Conservation (phyloP, 2,797 vertebrate species). For the Chromis chromis region DNA sequence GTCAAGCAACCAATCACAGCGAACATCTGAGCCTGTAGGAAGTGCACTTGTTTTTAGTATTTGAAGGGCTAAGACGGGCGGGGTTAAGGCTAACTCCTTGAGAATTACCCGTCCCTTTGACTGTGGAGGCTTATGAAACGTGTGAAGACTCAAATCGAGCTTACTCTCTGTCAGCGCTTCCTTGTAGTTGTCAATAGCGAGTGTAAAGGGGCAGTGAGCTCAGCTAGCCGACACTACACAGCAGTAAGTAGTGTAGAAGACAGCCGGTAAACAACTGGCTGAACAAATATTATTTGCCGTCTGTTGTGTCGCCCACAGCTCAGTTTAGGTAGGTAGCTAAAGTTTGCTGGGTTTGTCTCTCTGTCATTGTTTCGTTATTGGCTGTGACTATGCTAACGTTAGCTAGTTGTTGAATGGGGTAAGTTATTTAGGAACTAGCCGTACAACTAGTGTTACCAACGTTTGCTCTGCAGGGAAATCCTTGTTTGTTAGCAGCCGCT, state of each 20-base stretch:
- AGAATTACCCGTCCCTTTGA: background rate
- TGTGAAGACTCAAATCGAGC: conserved; percentile 45
- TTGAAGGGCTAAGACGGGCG: background rate
- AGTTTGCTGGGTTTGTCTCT: background rate
- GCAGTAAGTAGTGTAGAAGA: background rate
- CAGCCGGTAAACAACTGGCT: background rate
- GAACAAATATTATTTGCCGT: background rate
- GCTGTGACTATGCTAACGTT: conserved; percentile 51
- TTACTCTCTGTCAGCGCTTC: conserved; percentile 34
- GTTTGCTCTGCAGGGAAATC: background rate
- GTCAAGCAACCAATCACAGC: conserved; percentile 60
- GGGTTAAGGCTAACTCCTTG: background rate
- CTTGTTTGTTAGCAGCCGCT: background rate
- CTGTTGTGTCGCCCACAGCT: conserved; percentile 3
- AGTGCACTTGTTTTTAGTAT: conserved; percentile 8
- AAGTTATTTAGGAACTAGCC: conserved; percentile 16
- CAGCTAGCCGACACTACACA: conserved; percentile 4
- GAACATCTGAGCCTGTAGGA: background rate
- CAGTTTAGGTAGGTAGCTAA: conserved; percentile 22
- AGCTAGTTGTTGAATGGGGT: conserved; percentile 32
- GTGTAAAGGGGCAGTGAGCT: conserved; percentile 31
- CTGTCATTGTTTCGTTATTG: background rate
- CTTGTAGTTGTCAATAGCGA: conserved; percentile 57
- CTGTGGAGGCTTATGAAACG: background rate
- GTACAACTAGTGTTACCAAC: background rate